Evolutionary conservation across 2,888 invertebrate genomes (phyloP).

Genomic region (Drosophila testacea): DNA sequence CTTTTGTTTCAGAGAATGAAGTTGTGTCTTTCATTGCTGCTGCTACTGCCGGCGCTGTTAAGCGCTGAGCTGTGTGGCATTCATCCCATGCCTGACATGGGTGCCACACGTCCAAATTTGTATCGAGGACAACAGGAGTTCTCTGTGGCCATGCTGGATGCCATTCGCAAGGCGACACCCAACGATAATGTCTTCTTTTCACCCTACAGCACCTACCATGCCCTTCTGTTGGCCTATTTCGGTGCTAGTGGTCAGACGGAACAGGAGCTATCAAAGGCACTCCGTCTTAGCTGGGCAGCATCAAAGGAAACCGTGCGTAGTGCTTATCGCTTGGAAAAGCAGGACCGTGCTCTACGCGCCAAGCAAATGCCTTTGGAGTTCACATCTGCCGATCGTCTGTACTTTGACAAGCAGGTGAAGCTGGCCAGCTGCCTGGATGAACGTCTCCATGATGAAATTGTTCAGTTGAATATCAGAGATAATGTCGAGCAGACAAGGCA

Average conservation of each 20-base stretch:
- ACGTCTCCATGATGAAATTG: slow-evolving; percentile 89
- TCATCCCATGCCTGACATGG: slow-evolving; percentile 7
- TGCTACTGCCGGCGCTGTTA: slow-evolving; percentile 57
- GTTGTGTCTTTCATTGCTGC: slow-evolving; percentile 44
- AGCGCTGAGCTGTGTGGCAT: slow-evolving; percentile 49
- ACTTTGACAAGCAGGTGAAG: slow-evolving; percentile 86
- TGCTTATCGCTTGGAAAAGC: slow-evolving; percentile 90
- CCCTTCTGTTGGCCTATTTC: slow-evolving; percentile 92
- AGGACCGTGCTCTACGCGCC: slow-evolving; percentile 86
- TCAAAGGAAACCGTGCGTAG: slow-evolving; percentile 90
- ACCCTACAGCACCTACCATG: slow-evolving; percentile 94
- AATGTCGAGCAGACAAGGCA: slow-evolving; percentile 87
- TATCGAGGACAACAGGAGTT: slow-evolving; percentile 89
- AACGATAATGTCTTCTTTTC: slow-evolving; percentile 94
- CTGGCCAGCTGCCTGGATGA: slow-evolving; percentile 88
- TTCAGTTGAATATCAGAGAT: slow-evolving; percentile 88
- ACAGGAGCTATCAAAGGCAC: slow-evolving; percentile 73
- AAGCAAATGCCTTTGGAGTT: slow-evolving; percentile 89
- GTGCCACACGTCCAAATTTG: slow-evolving; percentile 78
- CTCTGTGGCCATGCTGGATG: slow-evolving; percentile 89
- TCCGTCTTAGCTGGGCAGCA: slow-evolving; percentile 82
- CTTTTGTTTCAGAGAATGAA: slow-evolving; percentile 49
- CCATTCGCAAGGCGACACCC: slow-evolving; percentile 88
- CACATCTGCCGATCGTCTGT: slow-evolving; percentile 91
- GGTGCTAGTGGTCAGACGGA: slow-evolving; percentile 91